Evolutionary conservation across 1,140 invertebrate genomes (phyloP), one percentile per base, ranked within the genome.

Genomic region (Drosophila willistoni): DNA sequence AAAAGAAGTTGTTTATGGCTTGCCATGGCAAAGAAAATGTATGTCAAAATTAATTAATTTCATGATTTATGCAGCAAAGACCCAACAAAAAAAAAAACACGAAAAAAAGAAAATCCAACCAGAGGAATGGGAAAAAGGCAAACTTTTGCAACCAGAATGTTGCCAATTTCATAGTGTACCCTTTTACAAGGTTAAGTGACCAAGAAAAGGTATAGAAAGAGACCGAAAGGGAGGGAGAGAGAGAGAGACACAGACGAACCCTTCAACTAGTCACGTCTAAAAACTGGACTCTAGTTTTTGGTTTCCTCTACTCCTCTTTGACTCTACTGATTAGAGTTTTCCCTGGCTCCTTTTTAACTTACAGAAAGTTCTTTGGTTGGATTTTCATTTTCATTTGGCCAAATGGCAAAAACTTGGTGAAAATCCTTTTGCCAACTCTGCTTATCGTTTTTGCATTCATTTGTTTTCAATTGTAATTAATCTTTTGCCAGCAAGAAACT

Each of bases 11-110:
- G 78, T 84, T 87, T 81, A 90, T 84, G 75, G 68, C 62, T 85
- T 77, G 68, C 44, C 61, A 75, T 39, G 67, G 65, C 44, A 39
- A 39, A 22, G 57, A 79, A 77, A 77, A 87, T 89, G 89, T 91
- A 81, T 90, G 87, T 91, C 87, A 90, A 91, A 90, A 91, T 90
- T 90, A 90, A 90, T 90, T 90, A 90, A 90, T 90, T 90, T 90
- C 81, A 72, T 90, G 87, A 90, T 90, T 90, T 90, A 90, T 91
- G 90, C 83, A 71, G 68, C 72, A 84, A 85, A 86, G 66, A 66
- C 41, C 61, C 51, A 70, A 72, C 39, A 56, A 39, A 34, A 56
- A 25, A 76, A 62, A 67, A 56, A n/a, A n/a, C n/a, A n/a, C n/a
- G n/a, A n/a, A n/a, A n/a, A 76, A 62, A 67, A 56, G 47, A 51